Conservation (phyloP, 2,113 vertebrate genomes). For the Apteryx owenii region DNA sequence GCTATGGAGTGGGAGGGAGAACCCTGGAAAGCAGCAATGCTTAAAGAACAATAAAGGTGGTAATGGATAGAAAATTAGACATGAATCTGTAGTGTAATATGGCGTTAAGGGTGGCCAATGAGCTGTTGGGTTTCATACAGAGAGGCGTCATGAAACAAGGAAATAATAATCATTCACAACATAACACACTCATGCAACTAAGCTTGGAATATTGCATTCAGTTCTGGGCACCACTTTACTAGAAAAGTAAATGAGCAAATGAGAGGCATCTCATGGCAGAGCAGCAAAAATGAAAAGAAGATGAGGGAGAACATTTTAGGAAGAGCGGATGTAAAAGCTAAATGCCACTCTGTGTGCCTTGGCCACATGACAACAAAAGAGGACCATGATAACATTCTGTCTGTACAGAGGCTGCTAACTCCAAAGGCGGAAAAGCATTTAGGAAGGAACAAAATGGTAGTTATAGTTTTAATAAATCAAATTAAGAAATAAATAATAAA, state of each 20-base stretch:
- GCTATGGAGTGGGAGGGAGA: neutral
- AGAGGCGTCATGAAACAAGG: neutral
- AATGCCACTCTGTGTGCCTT: neutral
- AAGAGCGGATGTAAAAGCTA: neutral
- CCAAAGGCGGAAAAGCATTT: neutral
- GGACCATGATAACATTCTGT: neutral
- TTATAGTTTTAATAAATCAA: neutral
- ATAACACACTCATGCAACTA: neutral
- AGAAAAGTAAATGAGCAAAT: neutral
- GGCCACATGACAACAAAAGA: neutral
- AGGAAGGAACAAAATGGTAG: neutral
- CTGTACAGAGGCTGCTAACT: neutral
- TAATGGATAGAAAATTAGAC: slow-evolving; percentile 65
- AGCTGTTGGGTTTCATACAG: slow-evolving; percentile 32
- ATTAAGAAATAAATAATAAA: neutral
- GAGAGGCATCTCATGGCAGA: neutral
- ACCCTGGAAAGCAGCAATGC: slow-evolving; percentile 41
- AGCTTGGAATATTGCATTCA: neutral
- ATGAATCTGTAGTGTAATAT: neutral
- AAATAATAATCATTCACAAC: slow-evolving; percentile 34
- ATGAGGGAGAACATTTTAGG: neutral
- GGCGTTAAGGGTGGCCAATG: neutral
- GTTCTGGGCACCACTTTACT: neutral
- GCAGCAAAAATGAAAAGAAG: neutral
- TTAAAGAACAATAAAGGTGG: slow-evolving; percentile 22